Percentiles rank a stretch among this genome's conserved stretches.
These are phyloP conservation scores for Psettodes erumei DNA, from an alignment of 2,113 vertebrate species.

Conservation along the genomic window DNA sequence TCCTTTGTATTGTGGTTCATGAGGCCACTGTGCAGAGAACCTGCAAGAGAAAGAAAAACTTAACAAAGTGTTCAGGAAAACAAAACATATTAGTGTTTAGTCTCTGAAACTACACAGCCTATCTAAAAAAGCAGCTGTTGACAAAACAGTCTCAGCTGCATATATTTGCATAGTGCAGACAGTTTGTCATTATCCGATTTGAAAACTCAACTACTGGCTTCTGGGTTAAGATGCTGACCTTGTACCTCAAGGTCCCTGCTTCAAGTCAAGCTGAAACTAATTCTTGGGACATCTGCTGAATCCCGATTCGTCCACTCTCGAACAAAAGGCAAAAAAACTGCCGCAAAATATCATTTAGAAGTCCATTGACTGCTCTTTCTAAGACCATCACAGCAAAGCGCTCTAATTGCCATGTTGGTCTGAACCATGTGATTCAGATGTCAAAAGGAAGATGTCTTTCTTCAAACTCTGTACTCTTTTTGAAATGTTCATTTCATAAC, in stretches of 20 bases:
- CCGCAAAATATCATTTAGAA: too few relatives aligned
- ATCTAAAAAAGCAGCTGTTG: not conserved
- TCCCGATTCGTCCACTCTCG: too few relatives aligned
- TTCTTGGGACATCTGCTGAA: not conserved
- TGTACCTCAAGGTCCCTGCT: not conserved
- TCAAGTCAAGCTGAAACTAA: not conserved
- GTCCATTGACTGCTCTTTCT: too few relatives aligned
- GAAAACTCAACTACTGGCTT: not conserved
- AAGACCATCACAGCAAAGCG: too few relatives aligned
- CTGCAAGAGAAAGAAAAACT: too few relatives aligned
- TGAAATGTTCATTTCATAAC: not conserved
- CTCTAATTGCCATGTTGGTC: not conserved
- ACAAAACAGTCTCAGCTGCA: not conserved
- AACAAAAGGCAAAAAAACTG: not conserved
- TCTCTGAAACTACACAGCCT: not conserved
- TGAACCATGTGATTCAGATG: constrained; percentile 16
- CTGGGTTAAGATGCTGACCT: not conserved
- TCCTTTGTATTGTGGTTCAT: too few relatives aligned
- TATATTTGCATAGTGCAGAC: not conserved
- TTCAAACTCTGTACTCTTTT: not conserved
- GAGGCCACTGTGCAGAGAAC: too few relatives aligned
- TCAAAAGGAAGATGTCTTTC: not conserved
- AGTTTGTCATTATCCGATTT: not conserved
- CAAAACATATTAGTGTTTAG: not conserved
- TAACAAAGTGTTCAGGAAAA: not conserved